A percentile compares a stretch with the other conserved stretches of the same genome.
Evolutionary conservation across 2,113 vertebrate genomes (phyloP).

Genomic region (Indicator indicator): DNA sequence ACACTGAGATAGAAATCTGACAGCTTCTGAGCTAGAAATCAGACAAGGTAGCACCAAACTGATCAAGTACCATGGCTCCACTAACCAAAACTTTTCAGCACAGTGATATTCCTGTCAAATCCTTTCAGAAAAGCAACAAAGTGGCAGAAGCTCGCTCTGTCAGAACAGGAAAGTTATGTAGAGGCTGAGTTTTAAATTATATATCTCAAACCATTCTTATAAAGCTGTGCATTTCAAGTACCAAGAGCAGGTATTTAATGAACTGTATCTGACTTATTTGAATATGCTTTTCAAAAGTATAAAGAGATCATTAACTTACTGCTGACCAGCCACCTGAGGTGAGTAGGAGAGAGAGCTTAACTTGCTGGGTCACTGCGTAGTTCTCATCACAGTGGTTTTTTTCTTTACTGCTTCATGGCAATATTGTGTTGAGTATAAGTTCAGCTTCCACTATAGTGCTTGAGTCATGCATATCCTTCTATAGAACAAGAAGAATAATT

Average conservation of each 20-base stretch:
- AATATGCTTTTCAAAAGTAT: conserved; percentile 32
- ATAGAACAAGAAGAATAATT: not conserved
- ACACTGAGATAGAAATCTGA: not conserved
- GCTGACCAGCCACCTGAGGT: conserved; percentile 42
- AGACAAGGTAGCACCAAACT: not conserved
- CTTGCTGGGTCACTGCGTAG: not conserved
- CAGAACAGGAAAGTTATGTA: not conserved
- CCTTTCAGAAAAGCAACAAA: not conserved
- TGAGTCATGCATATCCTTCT: not conserved
- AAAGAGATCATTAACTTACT: conserved; percentile 44
- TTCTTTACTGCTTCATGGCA: not conserved
- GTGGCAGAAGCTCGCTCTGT: not conserved
- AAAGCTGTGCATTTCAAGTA: not conserved
- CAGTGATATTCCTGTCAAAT: accelerated
- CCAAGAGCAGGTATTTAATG: not conserved
- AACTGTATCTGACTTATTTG: conserved; percentile 41
- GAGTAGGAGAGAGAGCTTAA: conserved; percentile 33
- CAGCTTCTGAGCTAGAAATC: not conserved
- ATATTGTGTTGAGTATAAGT: not conserved
- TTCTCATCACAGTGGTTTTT: not conserved
- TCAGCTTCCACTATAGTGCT: not conserved
- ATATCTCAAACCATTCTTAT: not conserved
- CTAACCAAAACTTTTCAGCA: not conserved
- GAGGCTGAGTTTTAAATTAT: not conserved
- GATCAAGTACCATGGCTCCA: not conserved